Conservation (phyloP, 2,888 invertebrate species). For the Eristalis tenax region DNA sequence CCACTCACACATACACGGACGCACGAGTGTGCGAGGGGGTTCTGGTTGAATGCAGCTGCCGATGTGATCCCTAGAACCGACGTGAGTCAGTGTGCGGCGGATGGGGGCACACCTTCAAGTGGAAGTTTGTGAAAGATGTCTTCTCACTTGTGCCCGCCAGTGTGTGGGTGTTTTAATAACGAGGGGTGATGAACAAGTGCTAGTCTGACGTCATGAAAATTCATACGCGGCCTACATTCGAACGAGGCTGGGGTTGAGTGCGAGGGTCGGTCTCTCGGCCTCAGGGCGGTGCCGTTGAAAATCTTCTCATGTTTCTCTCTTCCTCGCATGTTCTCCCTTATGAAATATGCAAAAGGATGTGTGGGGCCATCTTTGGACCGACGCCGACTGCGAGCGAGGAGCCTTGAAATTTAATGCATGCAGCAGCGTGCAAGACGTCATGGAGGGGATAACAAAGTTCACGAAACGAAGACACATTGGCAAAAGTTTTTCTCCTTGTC, state of each 20-base stretch:
- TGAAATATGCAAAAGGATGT: constrained; percentile 61
- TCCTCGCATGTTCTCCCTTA: constrained; percentile 15
- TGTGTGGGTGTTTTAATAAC: constrained; percentile 19
- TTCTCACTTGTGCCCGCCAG: not conserved
- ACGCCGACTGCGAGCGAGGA: constrained; percentile 30
- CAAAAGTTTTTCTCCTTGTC: constrained; percentile 40
- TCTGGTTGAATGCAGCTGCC: constrained; percentile 22
- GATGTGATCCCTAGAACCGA: constrained; percentile 39
- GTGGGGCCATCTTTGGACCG: not conserved
- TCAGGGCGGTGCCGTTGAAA: not conserved
- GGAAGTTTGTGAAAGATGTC: constrained; percentile 51
- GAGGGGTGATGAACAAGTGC: constrained; percentile 1
- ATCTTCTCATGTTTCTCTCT: constrained; percentile 26
- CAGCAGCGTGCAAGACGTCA: constrained; percentile 53
- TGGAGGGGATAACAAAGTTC: constrained; percentile 53
- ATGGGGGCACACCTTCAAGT: constrained; percentile 31
- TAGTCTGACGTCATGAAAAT: constrained; percentile 77
- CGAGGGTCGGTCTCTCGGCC: not conserved
- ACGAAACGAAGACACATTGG: constrained; percentile 55
- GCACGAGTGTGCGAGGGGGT: not conserved
- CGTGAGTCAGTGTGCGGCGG: not conserved
- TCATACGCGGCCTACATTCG: constrained; percentile 78
- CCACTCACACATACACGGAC: constrained; percentile 31
- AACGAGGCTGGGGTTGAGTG: constrained; percentile 45
- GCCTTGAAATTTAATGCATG: constrained; percentile 66